Evolutionary conservation across 2,888 invertebrate species (phyloP), one percentile per base, ranked within the genome.

Genomic region (Dorcus hopei): DNA sequence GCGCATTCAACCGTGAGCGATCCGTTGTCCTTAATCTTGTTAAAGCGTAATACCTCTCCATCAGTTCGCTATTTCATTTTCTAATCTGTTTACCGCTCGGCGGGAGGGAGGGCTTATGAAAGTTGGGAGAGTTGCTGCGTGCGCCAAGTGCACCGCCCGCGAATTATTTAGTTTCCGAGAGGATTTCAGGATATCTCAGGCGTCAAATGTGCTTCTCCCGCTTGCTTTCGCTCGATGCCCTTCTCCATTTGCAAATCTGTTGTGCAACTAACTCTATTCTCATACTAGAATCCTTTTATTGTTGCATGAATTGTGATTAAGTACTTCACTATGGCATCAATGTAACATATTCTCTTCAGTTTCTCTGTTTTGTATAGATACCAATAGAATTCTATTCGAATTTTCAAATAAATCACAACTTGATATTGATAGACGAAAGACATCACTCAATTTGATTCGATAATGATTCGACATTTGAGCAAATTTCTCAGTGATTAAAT

Each of bases 31-130:
- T 71, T 74, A 76, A 76, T 76, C 75, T 73, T 66, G 73, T 77
- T 75, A 76, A 71, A 70, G 65, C 69, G 71, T 76, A 75, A 76
- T 74, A 74, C 74, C 74, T 74, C 71, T 74, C 72, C 74, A 72
- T 74, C 73, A 74, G 71, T 70, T 70, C 70, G 72, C 73, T 70
- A 74, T 76, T 76, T 72, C 71, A 69, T 70, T 74, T 74, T 71
- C 73, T 76, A 77, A 77, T 77, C 77, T 76, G 75, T 76, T 76
- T 76, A 75, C 73, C 68, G 72, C 26, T 33, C 26, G 26, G 68
- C 70, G 67, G 61, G 65, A 66, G 61, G 70, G 68, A 68, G 68
- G 23, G 71, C 71, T 72, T 69, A 72, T 68, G 66, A 71, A 72
- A 71, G 68, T 72, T 72, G 66, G n/a, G 61, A 57, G 63, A 59